phyloP scores from a whole-genome alignment of 2,113 vertebrate genomes.

The Cryptomyrus ogoouensis region DNA sequence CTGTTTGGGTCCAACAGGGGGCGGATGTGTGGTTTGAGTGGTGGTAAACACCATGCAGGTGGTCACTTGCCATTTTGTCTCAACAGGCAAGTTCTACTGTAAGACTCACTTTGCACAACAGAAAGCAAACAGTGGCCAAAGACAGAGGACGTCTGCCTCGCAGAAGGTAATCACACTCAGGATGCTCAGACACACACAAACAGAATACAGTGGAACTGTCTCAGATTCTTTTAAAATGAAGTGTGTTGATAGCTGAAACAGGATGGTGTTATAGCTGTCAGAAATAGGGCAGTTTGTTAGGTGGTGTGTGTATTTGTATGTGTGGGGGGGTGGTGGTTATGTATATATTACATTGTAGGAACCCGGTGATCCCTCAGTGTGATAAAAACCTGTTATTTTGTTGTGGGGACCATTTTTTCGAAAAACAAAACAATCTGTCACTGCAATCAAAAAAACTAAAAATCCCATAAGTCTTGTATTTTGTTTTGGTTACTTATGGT shows the following conservation, averaged over 20 bases:
- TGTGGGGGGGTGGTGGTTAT: background rate
- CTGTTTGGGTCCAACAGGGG: background rate
- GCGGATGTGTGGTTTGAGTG: background rate
- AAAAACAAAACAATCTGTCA: too few species aligned
- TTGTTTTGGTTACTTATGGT: too few species aligned
- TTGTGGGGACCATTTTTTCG: too few species aligned
- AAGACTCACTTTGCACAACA: slow-evolving; percentile 81
- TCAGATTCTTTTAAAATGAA: background rate
- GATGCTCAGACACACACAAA: background rate
- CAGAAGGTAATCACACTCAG: background rate
- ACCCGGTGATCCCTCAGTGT: too few species aligned
- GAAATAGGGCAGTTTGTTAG: background rate
- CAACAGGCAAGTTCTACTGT: slow-evolving; percentile 89
- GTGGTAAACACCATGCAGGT: background rate
- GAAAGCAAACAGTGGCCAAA: slow-evolving; percentile 57
- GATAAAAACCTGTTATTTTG: background rate
- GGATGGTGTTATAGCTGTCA: background rate
- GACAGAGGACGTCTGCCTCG: background rate
- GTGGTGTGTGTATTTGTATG: background rate
- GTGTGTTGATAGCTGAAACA: background rate
- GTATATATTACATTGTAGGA: too few species aligned
- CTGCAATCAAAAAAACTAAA: too few species aligned
- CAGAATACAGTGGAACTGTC: too few species aligned
- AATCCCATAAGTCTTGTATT: too few species aligned
- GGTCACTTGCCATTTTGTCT: slow-evolving; percentile 18